Base-by-base conservation (phyloP, 2,113 vertebrate genomes). In the Gnathonemus longibarbis region DNA sequence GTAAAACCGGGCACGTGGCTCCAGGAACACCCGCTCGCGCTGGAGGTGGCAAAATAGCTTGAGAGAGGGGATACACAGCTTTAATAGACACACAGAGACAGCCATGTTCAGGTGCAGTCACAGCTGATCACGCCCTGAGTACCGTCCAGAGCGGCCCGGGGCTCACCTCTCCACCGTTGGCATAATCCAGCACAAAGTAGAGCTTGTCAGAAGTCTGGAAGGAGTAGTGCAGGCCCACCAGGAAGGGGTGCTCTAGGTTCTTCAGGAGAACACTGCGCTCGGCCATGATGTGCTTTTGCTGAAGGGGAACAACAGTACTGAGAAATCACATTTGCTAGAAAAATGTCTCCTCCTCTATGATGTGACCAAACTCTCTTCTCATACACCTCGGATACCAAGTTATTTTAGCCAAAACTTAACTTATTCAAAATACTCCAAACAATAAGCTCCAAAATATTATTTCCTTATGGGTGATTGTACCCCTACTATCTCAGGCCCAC, bases 211-310 rank as follows among this genome's bases (percentile, higher is more conserved):
- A 94, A 0, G 96, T 97, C 93, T 97, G 96, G 93, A 97, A 97
- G 83, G 96, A 96, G 94, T 92, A 97, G 92, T 96, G 96, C 39
- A 97, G 95, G 24, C 96, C 96, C 89, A 97, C 96, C 87, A 97
- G 94, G 93, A 97, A 97, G 2, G 96, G 96, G 85, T 97, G 96
- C 46, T 96, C 95, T 91, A 97, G 93, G 92, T 96, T 97, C 93
- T 97, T 97, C 94, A 97, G 95, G 84, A 97, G 93, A 19, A 97
- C 96, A 1, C 94, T 97, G 87, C 96, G 95, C 92, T 97, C 96
- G 0, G 96, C 96, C 96, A 97, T 97, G 94, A 97, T 97, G 87
- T 97, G 96, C 91, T 95, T 97, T 95, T 97, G 96, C 96, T 97
- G 92, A 91, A 35, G 45, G 42, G 39, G 39, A 45, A 35, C 48